Evolutionary conservation across 2,888 invertebrate genomes (phyloP).

Genomic region (Ryuthela nishihirai): DNA sequence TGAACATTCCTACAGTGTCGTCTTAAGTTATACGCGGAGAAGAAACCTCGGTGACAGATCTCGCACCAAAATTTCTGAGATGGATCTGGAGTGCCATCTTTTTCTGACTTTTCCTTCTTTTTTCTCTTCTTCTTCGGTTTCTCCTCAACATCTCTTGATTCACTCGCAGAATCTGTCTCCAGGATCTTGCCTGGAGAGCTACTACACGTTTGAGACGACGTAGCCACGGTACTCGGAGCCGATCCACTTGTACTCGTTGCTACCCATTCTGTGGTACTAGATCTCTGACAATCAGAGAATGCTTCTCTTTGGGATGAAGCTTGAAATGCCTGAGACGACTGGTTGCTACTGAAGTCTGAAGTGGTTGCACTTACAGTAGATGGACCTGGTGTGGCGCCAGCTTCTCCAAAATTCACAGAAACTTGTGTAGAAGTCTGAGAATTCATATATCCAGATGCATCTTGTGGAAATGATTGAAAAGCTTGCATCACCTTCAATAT

Average conservation of each 20-base stretch:
- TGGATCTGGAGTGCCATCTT: conserved; percentile 8
- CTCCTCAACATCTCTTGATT: conserved; percentile 14
- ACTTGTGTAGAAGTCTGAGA: too few relatives aligned
- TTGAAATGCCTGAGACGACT: conserved; percentile 25
- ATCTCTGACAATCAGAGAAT: conserved; percentile 24
- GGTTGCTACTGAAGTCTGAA: conserved; percentile 23
- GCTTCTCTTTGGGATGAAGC: conserved; percentile 21
- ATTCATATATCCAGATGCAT: conserved; percentile 12
- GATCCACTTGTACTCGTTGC: too few relatives aligned
- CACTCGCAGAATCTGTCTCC: conserved; percentile 18
- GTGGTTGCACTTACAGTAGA: conserved; percentile 18
- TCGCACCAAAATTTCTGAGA: conserved; percentile 37
- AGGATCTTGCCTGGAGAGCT: too few relatives aligned
- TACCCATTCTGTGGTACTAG: conserved; percentile 28
- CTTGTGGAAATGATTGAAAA: conserved; percentile 18
- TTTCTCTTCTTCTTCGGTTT: conserved; percentile 16
- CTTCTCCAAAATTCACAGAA: conserved; percentile 17
- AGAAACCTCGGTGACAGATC: conserved; percentile 36
- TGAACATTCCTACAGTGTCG: conserved; percentile 40
- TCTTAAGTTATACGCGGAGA: conserved; percentile 39
- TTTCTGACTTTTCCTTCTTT: conserved; percentile 14
- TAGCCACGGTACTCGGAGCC: too few relatives aligned
- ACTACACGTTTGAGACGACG: too few relatives aligned
- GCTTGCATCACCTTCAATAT: conserved; percentile 21
- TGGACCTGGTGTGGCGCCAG: conserved; percentile 6